phyloP scores from a whole-genome alignment of 2,113 vertebrate species.

The Cichladusa arquata region DNA sequence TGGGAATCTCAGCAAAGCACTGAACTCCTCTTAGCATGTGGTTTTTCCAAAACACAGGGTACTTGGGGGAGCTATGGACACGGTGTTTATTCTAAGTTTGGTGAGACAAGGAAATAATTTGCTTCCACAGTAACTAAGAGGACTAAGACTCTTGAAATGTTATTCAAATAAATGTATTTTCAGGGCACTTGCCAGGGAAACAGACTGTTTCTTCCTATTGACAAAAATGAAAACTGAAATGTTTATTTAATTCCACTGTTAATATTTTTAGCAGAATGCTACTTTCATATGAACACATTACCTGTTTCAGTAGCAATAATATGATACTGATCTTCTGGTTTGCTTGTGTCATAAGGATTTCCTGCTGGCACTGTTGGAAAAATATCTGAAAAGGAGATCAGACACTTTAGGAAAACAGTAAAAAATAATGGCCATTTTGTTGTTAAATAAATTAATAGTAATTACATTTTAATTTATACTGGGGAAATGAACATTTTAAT shows the following conservation, averaged over 20 bases:
- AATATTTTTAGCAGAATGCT: slow-evolving; percentile 7
- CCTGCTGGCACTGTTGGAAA: slow-evolving; percentile 69
- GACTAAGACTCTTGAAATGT: neutral
- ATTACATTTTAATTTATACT: neutral
- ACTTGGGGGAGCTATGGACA: neutral
- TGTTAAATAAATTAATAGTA: neutral
- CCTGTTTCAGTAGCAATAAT: slow-evolving; percentile 80
- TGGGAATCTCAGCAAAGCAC: neutral
- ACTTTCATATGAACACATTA: slow-evolving; percentile 40
- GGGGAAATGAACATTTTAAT: neutral
- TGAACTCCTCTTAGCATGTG: neutral
- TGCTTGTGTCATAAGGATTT: slow-evolving; percentile 73
- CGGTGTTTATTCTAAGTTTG: neutral
- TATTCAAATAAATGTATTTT: neutral
- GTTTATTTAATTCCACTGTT: neutral
- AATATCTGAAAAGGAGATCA: slow-evolving; percentile 70
- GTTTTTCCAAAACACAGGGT: neutral
- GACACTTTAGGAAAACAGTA: neutral
- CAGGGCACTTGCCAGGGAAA: neutral
- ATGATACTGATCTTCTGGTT: slow-evolving; percentile 75
- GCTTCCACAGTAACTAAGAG: neutral
- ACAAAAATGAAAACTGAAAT: neutral
- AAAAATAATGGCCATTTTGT: neutral
- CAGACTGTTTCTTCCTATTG: neutral
- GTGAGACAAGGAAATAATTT: neutral